Base-by-base conservation (phyloP, 2,113 vertebrate species). In the Paradisaea rubra region DNA sequence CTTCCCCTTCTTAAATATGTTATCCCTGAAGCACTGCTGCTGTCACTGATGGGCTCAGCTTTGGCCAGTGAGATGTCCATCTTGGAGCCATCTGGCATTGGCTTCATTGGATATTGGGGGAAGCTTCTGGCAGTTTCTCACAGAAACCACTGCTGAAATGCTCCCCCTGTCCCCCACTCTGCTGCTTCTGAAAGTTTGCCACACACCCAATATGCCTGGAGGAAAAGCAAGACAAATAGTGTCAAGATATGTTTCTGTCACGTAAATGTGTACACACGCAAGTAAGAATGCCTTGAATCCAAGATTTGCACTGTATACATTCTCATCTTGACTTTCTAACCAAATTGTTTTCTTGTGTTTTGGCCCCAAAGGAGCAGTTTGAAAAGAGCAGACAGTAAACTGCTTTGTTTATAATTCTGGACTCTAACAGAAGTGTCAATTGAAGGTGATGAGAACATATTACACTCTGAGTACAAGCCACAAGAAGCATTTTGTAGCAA, bases 151-250 rank as follows among this genome's bases (percentile, higher is more conserved):
- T 10, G 11, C 31, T 82, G 54, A 69, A 89, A 49, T 35, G 14
- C 4, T 45, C 24, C 20, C 20, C 33, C 14, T 24, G 21, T 30
- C 45, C 45, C 44, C 27, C 4, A 15, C 27, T 6, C 28, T 44
- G 5, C 28, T 74, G 61, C 47, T 54, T 9, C 11, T 54, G n/a
- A 47, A 47, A 60, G 21, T 68, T 41, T 61, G 9, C 30, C 5
- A 9, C 30, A 25, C 7, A 69, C 11, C 11, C 4, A 47, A 61
- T 22, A 41, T 0, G 0, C 9, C 25, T 68, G 57, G 28, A 92
- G 31, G 11, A 70, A 56, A 77, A 65, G 7, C 33, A 87, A 37
- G 44, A 72, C 17, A 79, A 65, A 66, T 13, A 69, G 4, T 6
- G 15, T 23, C 37, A 66, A 81, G 50, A 35, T 37, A 54, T 35